Evolutionary conservation across 2,888 invertebrate species (phyloP).

Genomic region (Sepioteuthis lessoniana): DNA sequence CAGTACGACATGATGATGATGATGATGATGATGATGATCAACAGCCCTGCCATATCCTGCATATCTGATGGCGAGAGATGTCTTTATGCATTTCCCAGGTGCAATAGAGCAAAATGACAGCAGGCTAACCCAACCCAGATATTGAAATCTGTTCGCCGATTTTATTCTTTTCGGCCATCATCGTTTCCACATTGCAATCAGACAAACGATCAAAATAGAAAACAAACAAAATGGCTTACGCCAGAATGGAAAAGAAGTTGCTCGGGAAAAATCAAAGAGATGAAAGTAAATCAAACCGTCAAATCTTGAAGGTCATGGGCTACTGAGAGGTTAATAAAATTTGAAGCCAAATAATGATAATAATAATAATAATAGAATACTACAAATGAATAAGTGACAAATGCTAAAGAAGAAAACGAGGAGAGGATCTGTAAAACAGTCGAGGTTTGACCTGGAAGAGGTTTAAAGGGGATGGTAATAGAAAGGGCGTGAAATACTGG

Average conservation of each 20-base stretch:
- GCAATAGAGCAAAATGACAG: no score
- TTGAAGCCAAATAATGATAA: neutral
- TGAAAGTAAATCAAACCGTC: neutral
- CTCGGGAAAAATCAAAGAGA: neutral
- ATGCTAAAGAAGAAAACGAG: neutral
- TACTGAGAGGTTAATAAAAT: neutral
- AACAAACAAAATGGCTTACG: neutral
- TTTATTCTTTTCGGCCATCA: no score
- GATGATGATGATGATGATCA: no score
- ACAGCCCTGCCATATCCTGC: no score
- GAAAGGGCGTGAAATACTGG: neutral
- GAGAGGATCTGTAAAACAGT: neutral
- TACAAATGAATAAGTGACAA: neutral
- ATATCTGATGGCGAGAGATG: no score
- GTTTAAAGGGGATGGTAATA: neutral
- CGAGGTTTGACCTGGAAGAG: neutral
- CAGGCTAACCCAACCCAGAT: no score
- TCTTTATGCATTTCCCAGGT: no score
- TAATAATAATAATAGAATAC: no score
- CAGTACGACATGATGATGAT: no score
- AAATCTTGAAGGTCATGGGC: neutral
- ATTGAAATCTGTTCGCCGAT: no score
- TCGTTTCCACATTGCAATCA: neutral
- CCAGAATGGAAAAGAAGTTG: neutral
- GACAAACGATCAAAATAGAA: neutral